Evolutionary conservation across 2,888 invertebrate genomes (phyloP), one percentile per base, ranked within the genome.

Genomic region (Nesidiocoris tenuis): DNA sequence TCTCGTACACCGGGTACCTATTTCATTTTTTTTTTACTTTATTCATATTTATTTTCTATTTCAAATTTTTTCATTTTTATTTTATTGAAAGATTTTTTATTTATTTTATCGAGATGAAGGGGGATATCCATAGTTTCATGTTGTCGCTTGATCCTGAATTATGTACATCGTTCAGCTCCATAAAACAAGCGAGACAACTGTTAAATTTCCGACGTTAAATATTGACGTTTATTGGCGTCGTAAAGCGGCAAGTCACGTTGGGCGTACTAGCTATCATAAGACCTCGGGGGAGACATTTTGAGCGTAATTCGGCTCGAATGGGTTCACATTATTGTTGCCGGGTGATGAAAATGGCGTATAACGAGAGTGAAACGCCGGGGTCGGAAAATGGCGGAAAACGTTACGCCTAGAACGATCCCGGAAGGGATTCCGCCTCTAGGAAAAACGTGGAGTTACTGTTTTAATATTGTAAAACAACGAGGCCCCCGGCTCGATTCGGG

Each of bases 391-490:
- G 61, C 22, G 61, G 22, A 5, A 56, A 57, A 68, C n/a, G 68
- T 18, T 56, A 57, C 19, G 1, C 12, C 16, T 2, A 21, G 56
- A 57, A 18, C 59, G 39, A 39, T 39, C 39, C 39, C 39, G 39
- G 39, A 39, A 39, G 39, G 39, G 39, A 3, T 39, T 39, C 5
- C 39, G 39, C 12, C 12, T 12, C 39, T 39, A 7, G 39, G 67
- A 55, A 56, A 67, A 67, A 67, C n/a, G 67, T 22, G 21, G 55
- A 67, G 67, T 67, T 67, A 67, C 67, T 55, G 56, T 67, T 67
- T 67, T 67, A 67, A 67, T 67, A 67, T 67, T 67, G 55, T 39
- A 66, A 67, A 54, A 21, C 39, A 67, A 67, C 67, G 67, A 67
- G 67, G 22, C 67, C 67, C 67, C 23, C 67, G 55, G 67, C 67